A percentile compares a stretch with the other conserved stretches of the same genome.
phyloP scores from a whole-genome alignment of 2,113 vertebrate genomes.

The Nannobrachium achirus region DNA sequence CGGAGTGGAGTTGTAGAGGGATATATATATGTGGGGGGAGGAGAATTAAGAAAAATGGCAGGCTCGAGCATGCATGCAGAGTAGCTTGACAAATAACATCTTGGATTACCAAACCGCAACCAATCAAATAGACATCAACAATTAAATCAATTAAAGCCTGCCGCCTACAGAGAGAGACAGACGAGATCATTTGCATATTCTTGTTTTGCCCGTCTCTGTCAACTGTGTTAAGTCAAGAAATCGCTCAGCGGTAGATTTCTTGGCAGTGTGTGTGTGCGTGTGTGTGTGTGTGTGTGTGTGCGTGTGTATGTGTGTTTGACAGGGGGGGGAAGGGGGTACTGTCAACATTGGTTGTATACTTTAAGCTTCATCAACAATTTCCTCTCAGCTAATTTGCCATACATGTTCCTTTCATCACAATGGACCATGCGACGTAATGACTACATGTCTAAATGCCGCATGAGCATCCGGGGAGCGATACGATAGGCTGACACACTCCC shows the following conservation, averaged over 20 bases:
- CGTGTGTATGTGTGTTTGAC: no score
- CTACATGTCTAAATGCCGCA: conserved; percentile 62
- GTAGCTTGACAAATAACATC: conserved; percentile 67
- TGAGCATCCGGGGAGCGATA: conserved; percentile 42
- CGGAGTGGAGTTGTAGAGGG: conserved; percentile 12
- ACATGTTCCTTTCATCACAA: conserved; percentile 45
- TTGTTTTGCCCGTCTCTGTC: conserved; percentile 49
- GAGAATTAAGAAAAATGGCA: background rate
- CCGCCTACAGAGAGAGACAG: conserved; percentile 61
- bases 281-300: no score
- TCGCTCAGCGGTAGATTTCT: conserved; percentile 9
- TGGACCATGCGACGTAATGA: conserved; percentile 51
- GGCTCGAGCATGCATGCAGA: conserved; percentile 43
- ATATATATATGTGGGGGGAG: conserved; percentile 5
- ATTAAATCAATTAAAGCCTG: conserved; percentile 77
- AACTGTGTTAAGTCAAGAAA: conserved; percentile 38
- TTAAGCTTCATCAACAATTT: conserved; percentile 14
- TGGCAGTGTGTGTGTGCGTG: no score
- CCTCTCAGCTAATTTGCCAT: conserved; percentile 26
- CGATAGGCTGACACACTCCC: conserved; percentile 48
- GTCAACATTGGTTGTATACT: background rate
- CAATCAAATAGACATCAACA: conserved; percentile 71
- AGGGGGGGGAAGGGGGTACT: no score
- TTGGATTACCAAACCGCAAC: conserved; percentile 66
- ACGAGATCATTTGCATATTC: conserved; percentile 73